Evolutionary conservation across 2,888 invertebrate genomes (phyloP), one percentile per base, ranked within the genome.

Genomic region (Hemistola chrysoprasaria): DNA sequence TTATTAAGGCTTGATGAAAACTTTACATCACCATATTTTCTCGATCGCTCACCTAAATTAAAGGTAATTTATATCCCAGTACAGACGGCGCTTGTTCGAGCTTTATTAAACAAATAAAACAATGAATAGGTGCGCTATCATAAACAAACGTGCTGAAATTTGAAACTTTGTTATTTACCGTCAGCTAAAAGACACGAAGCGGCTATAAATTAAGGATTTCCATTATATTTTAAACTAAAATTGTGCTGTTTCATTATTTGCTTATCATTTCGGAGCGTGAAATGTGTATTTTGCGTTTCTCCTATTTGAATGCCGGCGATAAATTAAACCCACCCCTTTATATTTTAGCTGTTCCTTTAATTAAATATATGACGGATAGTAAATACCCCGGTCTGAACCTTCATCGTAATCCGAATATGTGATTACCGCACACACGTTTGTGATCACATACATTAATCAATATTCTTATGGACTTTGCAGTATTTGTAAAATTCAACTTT

Each of bases 31-130:
- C 80, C 78, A 81, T 83, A 84, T 85, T 84, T 84, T 78, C 81
- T 75, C 78, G 79, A 81, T 78, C 80, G 77, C 74, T 81, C 80
- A 72, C 78, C 71, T 78, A 83, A 83, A 84, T 85, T 84, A 84
- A 82, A 83, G 80, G 80, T 85, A 85, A 86, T 86, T 85, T 84
- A 85, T 85, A 85, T 69, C 71, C 71, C 74, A 71, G 74, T 77
- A 72, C 78, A 78, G 75, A 65, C 75, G 72, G 76, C 62, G 75
- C 77, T 63, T 62, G 72, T 72, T 72, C 55, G 62, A 72, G 81
- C 82, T 81, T 85, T 85, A 85, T 82, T 83, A 82, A 82, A 80
- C 80, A 80, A 83, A 85, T 82, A 82, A 85, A 75, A 78, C 78
- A 83, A 83, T 80, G 77, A 84, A 81, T 82, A 72, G 76, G 73